Evolutionary conservation across 2,113 vertebrate species (phyloP).

Genomic region (Rhinolophus sinicus): DNA sequence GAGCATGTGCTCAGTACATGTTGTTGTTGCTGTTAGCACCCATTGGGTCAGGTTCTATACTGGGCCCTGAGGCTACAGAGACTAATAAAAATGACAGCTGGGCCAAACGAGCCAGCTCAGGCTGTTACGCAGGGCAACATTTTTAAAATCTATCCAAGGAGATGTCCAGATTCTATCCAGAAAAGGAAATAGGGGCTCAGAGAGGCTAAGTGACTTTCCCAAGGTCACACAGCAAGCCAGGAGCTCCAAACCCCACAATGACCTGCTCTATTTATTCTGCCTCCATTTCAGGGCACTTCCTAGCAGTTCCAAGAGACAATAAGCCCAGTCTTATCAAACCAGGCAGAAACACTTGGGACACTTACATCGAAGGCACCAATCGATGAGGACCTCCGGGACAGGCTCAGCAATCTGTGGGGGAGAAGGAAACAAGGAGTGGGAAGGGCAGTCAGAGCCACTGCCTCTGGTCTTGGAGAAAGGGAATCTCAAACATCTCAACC

Average conservation of each 20-base stretch:
- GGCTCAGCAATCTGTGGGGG: slow-evolving; percentile 35
- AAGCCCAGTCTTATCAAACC: not conserved
- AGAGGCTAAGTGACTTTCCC: not conserved
- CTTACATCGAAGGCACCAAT: slow-evolving; percentile 50
- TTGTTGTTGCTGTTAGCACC: not conserved
- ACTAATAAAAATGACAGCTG: not conserved
- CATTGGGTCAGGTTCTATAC: not conserved
- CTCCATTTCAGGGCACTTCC: rapidly evolving
- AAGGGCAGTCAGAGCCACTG: not conserved
- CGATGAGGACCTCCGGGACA: slow-evolving; percentile 48
- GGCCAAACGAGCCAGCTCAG: not conserved
- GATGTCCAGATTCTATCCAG: not conserved
- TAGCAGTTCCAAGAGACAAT: not conserved
- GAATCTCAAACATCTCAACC: not conserved
- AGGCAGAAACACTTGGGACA: not conserved
- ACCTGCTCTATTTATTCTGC: not conserved
- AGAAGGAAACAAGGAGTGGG: rapidly evolving
- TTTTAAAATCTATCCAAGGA: not conserved
- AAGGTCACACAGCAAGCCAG: not conserved
- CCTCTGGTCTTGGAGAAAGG: not conserved
- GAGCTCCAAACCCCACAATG: not conserved
- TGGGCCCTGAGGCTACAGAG: not conserved
- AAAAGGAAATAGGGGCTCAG: slow-evolving; percentile 2
- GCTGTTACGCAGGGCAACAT: not conserved
- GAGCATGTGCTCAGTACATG: too few species aligned